Evolutionary conservation across 2,888 invertebrate genomes (phyloP).

Genomic region (Callosobruchus maculatus): DNA sequence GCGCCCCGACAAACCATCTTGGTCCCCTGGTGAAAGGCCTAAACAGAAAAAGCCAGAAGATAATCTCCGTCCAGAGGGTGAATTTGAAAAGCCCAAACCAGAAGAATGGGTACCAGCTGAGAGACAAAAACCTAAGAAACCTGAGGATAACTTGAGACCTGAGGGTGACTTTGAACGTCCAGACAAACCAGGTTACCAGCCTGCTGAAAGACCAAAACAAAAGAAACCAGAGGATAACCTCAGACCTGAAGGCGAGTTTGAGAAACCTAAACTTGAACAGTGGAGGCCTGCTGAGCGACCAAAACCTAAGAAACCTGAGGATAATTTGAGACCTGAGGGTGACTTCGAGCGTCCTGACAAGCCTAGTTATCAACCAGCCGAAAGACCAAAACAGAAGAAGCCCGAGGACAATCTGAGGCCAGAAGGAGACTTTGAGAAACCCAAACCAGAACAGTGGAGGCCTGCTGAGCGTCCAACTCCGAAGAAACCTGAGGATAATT

Average conservation of each 20-base stretch:
- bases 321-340: slow-evolving; percentile 59
- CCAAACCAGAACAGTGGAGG: slow-evolving; percentile 43
- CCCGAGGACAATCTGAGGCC: slow-evolving; percentile 45
- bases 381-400: slow-evolving; percentile 40
- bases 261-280: slow-evolving; percentile 50
- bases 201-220: slow-evolving; percentile 32
- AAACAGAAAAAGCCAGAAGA: slow-evolving; percentile 47
- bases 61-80: slow-evolving; percentile 52
- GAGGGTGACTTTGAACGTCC: slow-evolving; percentile 44
- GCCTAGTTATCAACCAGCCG: slow-evolving; percentile 43
- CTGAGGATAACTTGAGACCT: slow-evolving; percentile 43
- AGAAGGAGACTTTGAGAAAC: slow-evolving; percentile 48
- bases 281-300: slow-evolving; percentile 39
- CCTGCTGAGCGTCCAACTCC: slow-evolving; percentile 43
- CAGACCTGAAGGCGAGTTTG: slow-evolving; percentile 58
- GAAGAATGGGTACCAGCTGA: slow-evolving; percentile 46
- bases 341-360: slow-evolving; percentile 52
- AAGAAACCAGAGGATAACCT: slow-evolving; percentile 51
- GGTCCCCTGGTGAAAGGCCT: slow-evolving; percentile 39
- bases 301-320: slow-evolving; percentile 36
- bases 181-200: slow-evolving; percentile 41
- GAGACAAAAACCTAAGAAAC: slow-evolving; percentile 46
- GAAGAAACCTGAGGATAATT: slow-evolving; percentile 44
- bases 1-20: slow-evolving; percentile 41
- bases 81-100: slow-evolving; percentile 43